Base-by-base conservation (phyloP, 2,797 vertebrate species). In the Ctenopoma kingsleyae region DNA sequence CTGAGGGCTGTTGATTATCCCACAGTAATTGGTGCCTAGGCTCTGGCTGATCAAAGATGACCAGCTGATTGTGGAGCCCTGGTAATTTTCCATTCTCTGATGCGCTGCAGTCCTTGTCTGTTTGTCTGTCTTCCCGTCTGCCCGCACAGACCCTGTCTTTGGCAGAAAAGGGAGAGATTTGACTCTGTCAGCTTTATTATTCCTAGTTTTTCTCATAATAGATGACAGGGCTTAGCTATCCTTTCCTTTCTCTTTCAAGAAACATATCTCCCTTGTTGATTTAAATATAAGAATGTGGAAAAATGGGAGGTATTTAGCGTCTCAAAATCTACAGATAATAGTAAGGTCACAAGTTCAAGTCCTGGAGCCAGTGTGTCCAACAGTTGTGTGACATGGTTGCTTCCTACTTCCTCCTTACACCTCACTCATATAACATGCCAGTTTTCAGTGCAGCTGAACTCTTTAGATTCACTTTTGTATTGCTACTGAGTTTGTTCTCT, bases 21-120 rank as follows among this genome's bases (percentile, higher is more conserved):
- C 68, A 27, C 83, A 74, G 84, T 91, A 92, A 92, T 91, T 91
- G 89, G 87, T 75, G 82, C 85, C 80, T 76, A 47, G 70, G 76
- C 72, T 75, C 70, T 15, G 72, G 57, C 80, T 84, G 86, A 87
- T 92, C 89, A 91, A 89, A 90, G 82, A 78, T 77, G 74, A 62
- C 78, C 80, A 81, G 67, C 83, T 87, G 81, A 86, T 81, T 80
- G 65, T 76, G 68, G 47, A 85, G 61, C 52, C 43, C 57, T 78
- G 79, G 86, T 91, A 78, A 84, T 88, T 92, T 91, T 91, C 85
- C 81, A 84, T 82, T 71, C 88, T 83, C 74, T 62, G 69, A 61
- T 75, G 69, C 70, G 75, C 76, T 55, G 71, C 58, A 54, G 68
- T 68, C 69, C 9, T 53, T 68, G 80, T 61, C 77, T 80, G 58